These are phyloP conservation scores for Calypte anna DNA, from an alignment of 2,113 vertebrate species.

Conservation along the genomic window DNA sequence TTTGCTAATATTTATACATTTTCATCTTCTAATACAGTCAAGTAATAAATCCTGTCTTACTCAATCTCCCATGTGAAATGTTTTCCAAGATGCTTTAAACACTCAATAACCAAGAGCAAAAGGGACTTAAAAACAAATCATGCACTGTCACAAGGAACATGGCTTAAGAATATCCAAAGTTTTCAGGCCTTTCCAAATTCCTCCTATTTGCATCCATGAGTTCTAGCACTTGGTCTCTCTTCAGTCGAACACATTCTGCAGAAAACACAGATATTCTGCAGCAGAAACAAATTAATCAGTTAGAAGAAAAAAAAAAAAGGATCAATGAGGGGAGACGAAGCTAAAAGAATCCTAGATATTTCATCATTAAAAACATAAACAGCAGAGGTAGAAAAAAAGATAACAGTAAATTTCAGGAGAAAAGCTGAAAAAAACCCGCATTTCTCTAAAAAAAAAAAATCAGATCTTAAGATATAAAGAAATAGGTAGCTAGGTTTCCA, in stretches of 20 bases:
- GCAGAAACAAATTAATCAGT: not conserved
- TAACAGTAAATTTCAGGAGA: not conserved
- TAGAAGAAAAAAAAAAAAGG: not conserved
- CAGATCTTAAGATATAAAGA: not conserved
- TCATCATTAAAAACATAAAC: not conserved
- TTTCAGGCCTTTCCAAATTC: not conserved
- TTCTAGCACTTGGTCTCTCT: not conserved
- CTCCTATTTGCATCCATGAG: not conserved
- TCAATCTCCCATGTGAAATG: not conserved
- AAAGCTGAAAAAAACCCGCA: not conserved
- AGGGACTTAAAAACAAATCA: not conserved
- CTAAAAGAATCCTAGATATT: not conserved
- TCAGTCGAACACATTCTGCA: not conserved
- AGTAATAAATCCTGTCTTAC: not conserved
- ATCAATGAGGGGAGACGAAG: not conserved
- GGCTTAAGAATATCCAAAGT: not conserved
- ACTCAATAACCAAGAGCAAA: not conserved
- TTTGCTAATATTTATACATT: not conserved
- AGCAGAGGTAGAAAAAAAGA: not conserved
- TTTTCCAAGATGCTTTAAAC: not conserved
- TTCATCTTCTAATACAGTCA: not conserved
- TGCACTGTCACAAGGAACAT: not conserved
- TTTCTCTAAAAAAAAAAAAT: not conserved
- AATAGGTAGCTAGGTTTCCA: not conserved
- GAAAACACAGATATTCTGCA: not conserved